Conservation (phyloP, 2,797 vertebrate genomes). For the Parauchenoglanis punctatus region DNA sequence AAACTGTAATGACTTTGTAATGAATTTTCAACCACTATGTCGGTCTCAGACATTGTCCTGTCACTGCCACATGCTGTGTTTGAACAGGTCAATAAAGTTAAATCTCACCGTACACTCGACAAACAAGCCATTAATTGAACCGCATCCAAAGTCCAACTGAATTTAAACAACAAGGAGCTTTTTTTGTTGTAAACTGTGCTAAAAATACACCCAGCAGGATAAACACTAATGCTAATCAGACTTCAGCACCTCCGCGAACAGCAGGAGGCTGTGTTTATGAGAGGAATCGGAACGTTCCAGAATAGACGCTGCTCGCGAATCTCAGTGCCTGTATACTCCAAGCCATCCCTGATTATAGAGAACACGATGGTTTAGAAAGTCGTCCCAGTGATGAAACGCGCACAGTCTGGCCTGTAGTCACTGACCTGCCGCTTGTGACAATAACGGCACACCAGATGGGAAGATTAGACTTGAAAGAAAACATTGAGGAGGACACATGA, state of each 20-base stretch:
- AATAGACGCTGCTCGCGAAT: neutral
- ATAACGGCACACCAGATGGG: constrained; percentile 46
- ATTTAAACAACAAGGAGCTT: constrained; percentile 11
- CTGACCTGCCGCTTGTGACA: neutral
- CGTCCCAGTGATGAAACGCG: neutral
- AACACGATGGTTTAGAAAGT: constrained; percentile 1
- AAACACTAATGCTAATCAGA: constrained; percentile 25
- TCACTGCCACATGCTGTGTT: neutral
- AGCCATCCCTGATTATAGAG: neutral
- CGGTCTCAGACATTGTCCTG: neutral
- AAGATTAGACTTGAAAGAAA: constrained; percentile 46
- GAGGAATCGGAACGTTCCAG: neutral
- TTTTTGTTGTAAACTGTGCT: neutral
- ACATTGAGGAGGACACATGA: constrained; percentile 19
- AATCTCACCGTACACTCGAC: neutral
- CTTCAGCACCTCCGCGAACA: neutral
- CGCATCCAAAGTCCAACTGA: neutral
- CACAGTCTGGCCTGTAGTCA: neutral
- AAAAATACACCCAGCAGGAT: constrained; percentile 28
- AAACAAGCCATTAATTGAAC: neutral
- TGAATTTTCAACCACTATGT: neutral
- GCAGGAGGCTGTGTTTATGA: neutral
- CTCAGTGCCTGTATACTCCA: neutral
- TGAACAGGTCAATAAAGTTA: neutral
- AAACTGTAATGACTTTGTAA: neutral